Conservation (phyloP, 2,888 invertebrate genomes). For the Urechis unicinctus region DNA sequence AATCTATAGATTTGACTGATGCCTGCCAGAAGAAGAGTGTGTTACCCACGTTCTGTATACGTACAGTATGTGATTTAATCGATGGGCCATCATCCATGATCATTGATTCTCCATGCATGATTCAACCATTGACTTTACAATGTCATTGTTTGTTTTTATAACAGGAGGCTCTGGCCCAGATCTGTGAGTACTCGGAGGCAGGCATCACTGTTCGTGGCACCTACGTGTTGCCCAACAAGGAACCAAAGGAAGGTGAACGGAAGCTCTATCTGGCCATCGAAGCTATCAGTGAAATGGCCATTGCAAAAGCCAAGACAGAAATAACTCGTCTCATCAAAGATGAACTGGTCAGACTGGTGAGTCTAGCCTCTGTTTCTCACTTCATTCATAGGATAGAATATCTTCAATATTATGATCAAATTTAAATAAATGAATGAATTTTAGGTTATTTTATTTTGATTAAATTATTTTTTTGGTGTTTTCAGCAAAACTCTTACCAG, state of each 20-base stretch:
- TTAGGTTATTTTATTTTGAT: not conserved
- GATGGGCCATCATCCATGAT: too few species aligned
- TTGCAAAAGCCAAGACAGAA: slow-evolving; percentile 58
- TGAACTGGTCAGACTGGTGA: slow-evolving; percentile 77
- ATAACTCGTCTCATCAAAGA: slow-evolving; percentile 97
- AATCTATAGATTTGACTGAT: too few species aligned
- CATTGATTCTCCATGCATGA: too few species aligned
- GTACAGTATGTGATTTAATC: too few species aligned
- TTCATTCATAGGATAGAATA: not conserved
- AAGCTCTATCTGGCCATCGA: slow-evolving; percentile 98
- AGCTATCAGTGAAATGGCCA: slow-evolving; percentile 88
- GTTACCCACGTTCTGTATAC: too few species aligned
- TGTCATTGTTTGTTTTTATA: slow-evolving; percentile 9
- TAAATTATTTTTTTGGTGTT: slow-evolving; percentile 25
- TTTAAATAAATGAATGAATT: not conserved
- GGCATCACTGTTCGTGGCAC: slow-evolving; percentile 98
- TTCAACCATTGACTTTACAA: not conserved
- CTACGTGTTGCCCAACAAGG: slow-evolving; percentile 78
- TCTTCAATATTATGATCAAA: not conserved
- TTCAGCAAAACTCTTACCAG: slow-evolving; percentile 53
- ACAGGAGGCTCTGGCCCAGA: slow-evolving; percentile 92
- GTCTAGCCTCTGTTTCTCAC: slow-evolving; percentile 9
- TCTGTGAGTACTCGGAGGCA: slow-evolving; percentile 98
- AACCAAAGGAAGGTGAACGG: slow-evolving; percentile 63
- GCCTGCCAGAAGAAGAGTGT: too few species aligned